Evolutionary conservation across 2,797 vertebrate species (phyloP), one percentile per base, ranked within the genome.

Genomic region (Takifugu rubripes): DNA sequence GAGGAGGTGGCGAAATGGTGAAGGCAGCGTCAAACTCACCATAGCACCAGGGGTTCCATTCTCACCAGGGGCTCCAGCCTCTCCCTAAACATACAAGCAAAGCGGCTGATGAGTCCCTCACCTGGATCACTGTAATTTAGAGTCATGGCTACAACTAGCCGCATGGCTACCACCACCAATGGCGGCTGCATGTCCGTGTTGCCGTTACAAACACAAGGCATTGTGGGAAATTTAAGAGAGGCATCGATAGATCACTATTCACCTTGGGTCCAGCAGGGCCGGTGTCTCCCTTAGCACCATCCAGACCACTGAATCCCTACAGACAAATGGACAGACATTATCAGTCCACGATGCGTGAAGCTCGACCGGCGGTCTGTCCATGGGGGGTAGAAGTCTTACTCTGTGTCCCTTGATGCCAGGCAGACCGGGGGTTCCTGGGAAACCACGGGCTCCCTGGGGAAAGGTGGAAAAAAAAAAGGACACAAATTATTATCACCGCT

Each of bases 331-430:
- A 72, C 10, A 70, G 9, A 61, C 9, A 51, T 16, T 5, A 17
- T 64, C 17, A 61, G 5, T 36, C 8, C 24, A 11, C 48, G 12
- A 24, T 3, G 17, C 2, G 2, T 55, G 26, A 55, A 6, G 7
- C 5, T 7, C 5, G 11, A 5, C 1, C 17, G 24, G 2, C 12
- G 5, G 36, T 44, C 12, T 42, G 6, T 24, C 43, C 3, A 49
- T 15, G 0, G 1, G 5, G 16, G 7, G 6, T 53, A 8, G 2
- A 17, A 25, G 46, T 93, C 96, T 97, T 78, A 99, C 97, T 91
- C 97, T 92, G 93, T 98, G 96, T 92, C 97, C 97, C 91, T 99
- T 99, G 93, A 98, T 95, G 75, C 97, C 97, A 5, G 97, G 97
- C 60, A 99, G 92, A 55, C 97, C 96, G 1, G 97, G 96, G 52